Base-by-base conservation (phyloP, 1,140 invertebrate species). In the Eriosoma lanigerum region DNA sequence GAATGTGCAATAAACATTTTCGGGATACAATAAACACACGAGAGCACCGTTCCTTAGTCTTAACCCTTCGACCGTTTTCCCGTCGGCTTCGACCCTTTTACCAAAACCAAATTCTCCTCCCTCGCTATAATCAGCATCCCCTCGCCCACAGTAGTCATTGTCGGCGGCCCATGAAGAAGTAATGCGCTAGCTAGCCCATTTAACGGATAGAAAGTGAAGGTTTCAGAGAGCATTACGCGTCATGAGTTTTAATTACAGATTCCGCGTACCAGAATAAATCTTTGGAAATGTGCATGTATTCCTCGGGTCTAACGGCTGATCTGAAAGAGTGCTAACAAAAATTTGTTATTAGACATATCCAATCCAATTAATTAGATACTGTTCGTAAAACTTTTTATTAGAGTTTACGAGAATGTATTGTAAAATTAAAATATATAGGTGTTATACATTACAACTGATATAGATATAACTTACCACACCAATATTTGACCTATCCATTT, bases 1-100 rank as follows among this genome's bases (percentile, higher is more conserved):
- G 75, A 78, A 78, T 78, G 75, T 50, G 75, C 54, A 78, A 78
- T 60, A 58, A 75, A 72, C 46, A 52, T 72, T 72, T 68, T 68
- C n/a, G 44, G 44, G n/a, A 15, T 48, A 48, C 64, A 48, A 46
- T 24, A 68, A 46, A 68, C 12, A 46, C 38, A 21, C 62, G 62
- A 5, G 60, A n/a, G n/a, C 60, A 38, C 29, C 29, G n/a, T 19
- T 38, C 21, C 64, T 48, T 26, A 24, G 15, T 50, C 24, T 72
- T 29, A 50, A 72, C 46, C 46, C 44, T 50, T 26, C 46, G 46
- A 21, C 17, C 68, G 46, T 50, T 29, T 24, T 3, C 24, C 24
- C 9, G 68, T 50, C 17, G 38, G 68, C 52, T 52, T 72, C 26
- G 68, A 72, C 48, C 68, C 68, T 72, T 72, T 52, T 26, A 29